Base-by-base conservation (phyloP, 2,113 vertebrate genomes). In the Oriolus oriolus region DNA sequence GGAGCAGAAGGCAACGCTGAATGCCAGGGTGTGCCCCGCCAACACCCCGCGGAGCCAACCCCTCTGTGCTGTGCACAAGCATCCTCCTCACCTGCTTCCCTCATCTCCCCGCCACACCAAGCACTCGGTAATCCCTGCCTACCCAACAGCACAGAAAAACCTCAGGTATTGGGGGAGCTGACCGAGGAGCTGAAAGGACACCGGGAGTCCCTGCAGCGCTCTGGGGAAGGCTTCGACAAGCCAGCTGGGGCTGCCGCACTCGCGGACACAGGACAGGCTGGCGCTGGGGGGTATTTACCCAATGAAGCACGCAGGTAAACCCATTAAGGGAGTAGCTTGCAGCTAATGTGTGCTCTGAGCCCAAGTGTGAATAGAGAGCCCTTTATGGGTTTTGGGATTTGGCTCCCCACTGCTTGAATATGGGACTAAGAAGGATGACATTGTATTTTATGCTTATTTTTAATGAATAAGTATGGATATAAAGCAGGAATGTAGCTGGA, bases 401-500 rank as follows among this genome's bases (percentile, higher is more conserved):
- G 64, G 84, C 53, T 94, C 49, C 56, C 60, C 39, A 13, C 81
- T 60, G 44, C n/a, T 78, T 37, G 42, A 74, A 69, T 44, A 10
- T 0, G 19, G 33, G 85, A 49, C 74, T 87, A 61, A 61, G 87
- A 83, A 59, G 54, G 71, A 86, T 84, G 75, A 66, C 47, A 66
- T 52, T 90, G 31, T 24, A 35, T 68, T 93, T 88, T 90, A 90
- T 20, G 35, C 54, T 63, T 79, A 22, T 73, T 77, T 85, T 77
- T 70, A 91, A 91, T 59, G 59, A 91, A n/a, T 91, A 83, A 85
- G 79, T 65, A 50, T 35, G 47, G 75, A 88, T 68, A 92, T 84
- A 90, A 94, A 88, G 88, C 79, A 96, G 83, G 44, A 66, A 84
- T 5, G 10, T 56, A 68, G 90, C 76, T 78, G 84, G 86, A 96